Percentiles rank a stretch among this genome's conserved stretches.
Conservation (phyloP, 1,140 invertebrate genomes). For the Drosophila prosaltans region DNA sequence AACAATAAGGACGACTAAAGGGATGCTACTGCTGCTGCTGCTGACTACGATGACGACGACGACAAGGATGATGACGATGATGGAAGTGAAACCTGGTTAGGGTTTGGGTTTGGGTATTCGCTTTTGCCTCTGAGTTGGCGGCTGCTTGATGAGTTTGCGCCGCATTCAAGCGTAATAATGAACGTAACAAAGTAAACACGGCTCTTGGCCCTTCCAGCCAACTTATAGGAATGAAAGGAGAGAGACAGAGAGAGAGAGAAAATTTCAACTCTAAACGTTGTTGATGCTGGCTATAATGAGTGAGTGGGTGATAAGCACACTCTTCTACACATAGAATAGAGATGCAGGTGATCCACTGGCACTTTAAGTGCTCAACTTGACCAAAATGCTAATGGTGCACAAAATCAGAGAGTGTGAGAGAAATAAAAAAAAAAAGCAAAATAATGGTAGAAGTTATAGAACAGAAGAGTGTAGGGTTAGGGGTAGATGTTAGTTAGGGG, state of each 20-base stretch:
- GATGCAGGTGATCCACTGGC: constrained; percentile 29
- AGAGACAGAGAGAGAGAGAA: background rate
- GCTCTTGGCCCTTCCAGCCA: background rate
- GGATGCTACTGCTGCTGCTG: constrained; percentile 5
- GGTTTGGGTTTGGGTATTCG: constrained; percentile 11
- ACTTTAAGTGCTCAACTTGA: constrained; percentile 42
- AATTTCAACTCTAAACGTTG: constrained; percentile 20
- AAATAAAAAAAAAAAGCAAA: background rate
- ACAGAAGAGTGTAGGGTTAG: background rate
- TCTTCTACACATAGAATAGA: background rate
- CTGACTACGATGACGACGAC: constrained; percentile 5
- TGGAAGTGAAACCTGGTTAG: constrained; percentile 35
- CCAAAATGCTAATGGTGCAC: constrained; percentile 20
- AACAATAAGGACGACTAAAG: constrained; percentile 6
- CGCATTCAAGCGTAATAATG: constrained; percentile 75
- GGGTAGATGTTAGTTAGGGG: constrained; percentile 11
- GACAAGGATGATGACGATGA: constrained; percentile 31
- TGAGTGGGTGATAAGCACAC: constrained; percentile 19
- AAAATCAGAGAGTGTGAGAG: constrained; percentile 12
- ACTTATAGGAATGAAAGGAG: background rate
- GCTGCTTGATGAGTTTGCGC: constrained; percentile 72
- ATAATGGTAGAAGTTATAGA: too few species aligned
- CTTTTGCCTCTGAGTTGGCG: background rate
- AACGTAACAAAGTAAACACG: constrained; percentile 53
- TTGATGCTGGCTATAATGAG: constrained; percentile 33